Evolutionary conservation across 2,113 vertebrate species (phyloP).

Genomic region (Accipiter cooperii): DNA sequence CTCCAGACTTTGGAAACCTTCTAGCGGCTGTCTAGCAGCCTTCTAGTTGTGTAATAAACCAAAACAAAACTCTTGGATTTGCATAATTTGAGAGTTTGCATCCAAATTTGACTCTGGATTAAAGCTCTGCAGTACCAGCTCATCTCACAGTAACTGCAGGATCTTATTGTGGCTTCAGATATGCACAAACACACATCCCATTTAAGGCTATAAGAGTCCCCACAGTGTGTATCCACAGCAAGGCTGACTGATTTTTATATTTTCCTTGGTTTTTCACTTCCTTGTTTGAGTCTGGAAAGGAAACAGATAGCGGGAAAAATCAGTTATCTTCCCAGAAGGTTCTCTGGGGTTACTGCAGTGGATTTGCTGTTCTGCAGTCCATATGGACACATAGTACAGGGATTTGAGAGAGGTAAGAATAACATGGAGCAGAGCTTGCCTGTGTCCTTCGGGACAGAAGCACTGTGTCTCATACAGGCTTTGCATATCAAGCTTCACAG

Average conservation of each 20-base stretch:
- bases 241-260: neutral
- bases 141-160: neutral
- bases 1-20: neutral
- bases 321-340: neutral
- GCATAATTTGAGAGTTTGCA: neutral
- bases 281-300: neutral
- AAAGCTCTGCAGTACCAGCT: neutral
- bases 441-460: neutral
- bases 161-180: neutral
- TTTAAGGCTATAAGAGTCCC: neutral
- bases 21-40: neutral
- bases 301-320: neutral
- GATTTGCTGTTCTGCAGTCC: neutral
- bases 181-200: neutral
- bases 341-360: neutral
- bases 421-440: neutral
- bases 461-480: neutral
- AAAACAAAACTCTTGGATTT: neutral
- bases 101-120: neutral
- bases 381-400: fast-evolving
- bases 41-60: neutral
- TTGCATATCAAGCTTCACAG: neutral
- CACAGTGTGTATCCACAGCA: neutral
- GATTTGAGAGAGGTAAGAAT: neutral
- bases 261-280: constrained; percentile 4